Evolutionary conservation across 1,140 invertebrate species (phyloP), one percentile per base, ranked within the genome.

Genomic region (Temnothorax curvispinosus): DNA sequence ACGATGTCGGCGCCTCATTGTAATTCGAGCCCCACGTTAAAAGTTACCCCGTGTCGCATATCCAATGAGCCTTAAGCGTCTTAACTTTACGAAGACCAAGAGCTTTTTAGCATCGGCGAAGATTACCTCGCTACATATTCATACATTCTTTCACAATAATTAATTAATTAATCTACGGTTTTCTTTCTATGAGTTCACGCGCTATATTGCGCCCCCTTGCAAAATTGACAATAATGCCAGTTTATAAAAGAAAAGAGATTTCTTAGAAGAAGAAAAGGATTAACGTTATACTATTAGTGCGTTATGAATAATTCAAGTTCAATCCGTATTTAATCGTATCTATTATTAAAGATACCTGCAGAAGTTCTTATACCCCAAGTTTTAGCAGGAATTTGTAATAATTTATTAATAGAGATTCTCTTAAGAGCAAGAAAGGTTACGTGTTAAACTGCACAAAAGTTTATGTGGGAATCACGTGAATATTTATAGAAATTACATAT

Each of bases 41-140:
- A 82, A 84, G 80, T 84, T 84, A 84, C 41, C 41, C 56, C 41
- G 41, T 74, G 69, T 84, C 80, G 69, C 74, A 84, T 84, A 84
- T 74, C 69, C 80, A 74, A 84, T 84, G 69, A 75, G 80, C 58
- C 54, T 84, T 84, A 84, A 84, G 69, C 54, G 35, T 84, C 80
- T 84, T 75, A 75, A 84, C 69, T 44, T 35, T 32, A 60, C 27
- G 13, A 74, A 60, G 41, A 60, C 64, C 15, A n/a, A 44, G 15
- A 8, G 52, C 67, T 82, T 50, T 69, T 50, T 60, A 47, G 56
- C 54, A 50, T 47, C 38, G 15, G 21, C 41, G 41, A 35, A 75
- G 27, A 75, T 44, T 27, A 38, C 4, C 13, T 47, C 32, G 44
- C 71, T 75, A 58, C 69, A 38, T 75, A 84, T 62, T 84, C 54